phyloP scores from a whole-genome alignment of 2,113 vertebrate species.

The Orycteropus afer region DNA sequence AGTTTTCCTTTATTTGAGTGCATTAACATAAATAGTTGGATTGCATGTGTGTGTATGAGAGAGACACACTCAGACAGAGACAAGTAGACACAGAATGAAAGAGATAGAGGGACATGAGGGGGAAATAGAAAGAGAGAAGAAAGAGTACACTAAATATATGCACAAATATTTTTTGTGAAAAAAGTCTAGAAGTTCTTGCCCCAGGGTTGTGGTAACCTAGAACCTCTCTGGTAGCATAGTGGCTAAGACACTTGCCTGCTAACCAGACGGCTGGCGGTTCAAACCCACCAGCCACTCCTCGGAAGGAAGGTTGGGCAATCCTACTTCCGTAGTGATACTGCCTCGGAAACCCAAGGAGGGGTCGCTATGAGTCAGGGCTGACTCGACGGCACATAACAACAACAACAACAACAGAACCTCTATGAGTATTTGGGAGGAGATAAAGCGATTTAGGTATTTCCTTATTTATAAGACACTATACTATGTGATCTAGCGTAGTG shows the following conservation, averaged over 20 bases:
- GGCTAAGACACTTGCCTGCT: too few relatives aligned
- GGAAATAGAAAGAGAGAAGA: not conserved
- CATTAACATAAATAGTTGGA: constrained; percentile 24
- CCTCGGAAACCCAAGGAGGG: too few relatives aligned
- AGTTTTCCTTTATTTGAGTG: constrained; percentile 42
- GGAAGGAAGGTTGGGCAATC: too few relatives aligned
- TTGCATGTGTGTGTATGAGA: not conserved
- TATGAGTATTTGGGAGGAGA: not conserved
- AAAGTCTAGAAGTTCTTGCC: not conserved
- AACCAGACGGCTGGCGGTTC: too few relatives aligned
- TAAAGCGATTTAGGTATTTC: not conserved
- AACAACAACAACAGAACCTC: too few relatives aligned
- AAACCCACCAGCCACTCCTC: too few relatives aligned
- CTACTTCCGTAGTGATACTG: too few relatives aligned
- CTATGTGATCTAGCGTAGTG: too few relatives aligned
- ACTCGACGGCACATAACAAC: too few relatives aligned
- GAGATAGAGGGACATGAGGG: too few relatives aligned
- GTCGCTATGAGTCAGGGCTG: too few relatives aligned
- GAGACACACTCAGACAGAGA: not conserved
- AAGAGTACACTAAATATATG: not conserved
- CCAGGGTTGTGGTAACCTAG: not conserved
- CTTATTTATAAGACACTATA: not conserved
- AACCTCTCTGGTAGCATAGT: not conserved
- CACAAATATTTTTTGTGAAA: not conserved
- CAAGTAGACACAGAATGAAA: not conserved